These are phyloP conservation scores for Synaphobranchus kaupii DNA, from an alignment of 2,797 vertebrate genomes.

Conservation along the genomic window DNA sequence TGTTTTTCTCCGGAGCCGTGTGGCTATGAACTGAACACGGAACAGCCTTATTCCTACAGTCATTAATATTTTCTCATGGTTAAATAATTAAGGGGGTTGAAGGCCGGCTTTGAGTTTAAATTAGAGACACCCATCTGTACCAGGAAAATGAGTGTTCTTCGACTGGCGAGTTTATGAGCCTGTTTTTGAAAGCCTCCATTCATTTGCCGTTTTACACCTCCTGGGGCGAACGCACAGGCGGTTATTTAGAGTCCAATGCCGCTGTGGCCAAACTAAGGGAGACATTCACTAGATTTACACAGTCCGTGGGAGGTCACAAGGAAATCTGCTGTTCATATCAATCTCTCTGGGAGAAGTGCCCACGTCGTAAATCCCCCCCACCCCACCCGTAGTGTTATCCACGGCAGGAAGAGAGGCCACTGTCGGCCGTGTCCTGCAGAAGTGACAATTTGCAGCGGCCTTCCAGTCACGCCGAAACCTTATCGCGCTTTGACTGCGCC, in stretches of 20 bases:
- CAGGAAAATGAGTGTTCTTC: background rate
- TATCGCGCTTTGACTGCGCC: background rate
- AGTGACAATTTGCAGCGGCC: background rate
- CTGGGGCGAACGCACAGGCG: background rate
- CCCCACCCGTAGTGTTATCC: background rate
- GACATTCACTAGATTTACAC: background rate
- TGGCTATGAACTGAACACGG: slow-evolving; percentile 9
- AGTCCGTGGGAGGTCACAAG: background rate
- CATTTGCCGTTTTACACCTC: background rate
- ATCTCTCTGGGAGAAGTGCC: slow-evolving; percentile 1
- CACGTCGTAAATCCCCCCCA: background rate
- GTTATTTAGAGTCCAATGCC: background rate
- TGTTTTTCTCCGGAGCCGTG: background rate
- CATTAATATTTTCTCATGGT: background rate
- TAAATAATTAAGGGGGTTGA: background rate
- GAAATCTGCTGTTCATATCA: background rate
- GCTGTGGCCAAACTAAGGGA: background rate
- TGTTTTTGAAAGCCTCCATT: slow-evolving; percentile 6
- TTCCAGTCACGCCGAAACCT: background rate
- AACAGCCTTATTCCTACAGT: background rate
- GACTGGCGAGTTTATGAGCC: background rate
- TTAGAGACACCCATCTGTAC: background rate
- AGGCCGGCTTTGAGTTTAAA: slow-evolving; percentile 11
- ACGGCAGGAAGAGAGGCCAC: background rate
- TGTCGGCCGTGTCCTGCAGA: background rate